A percentile compares a stretch with the other conserved stretches of the same genome.
phyloP scores from a whole-genome alignment of 2,113 vertebrate species.

The Cebus imitator region DNA sequence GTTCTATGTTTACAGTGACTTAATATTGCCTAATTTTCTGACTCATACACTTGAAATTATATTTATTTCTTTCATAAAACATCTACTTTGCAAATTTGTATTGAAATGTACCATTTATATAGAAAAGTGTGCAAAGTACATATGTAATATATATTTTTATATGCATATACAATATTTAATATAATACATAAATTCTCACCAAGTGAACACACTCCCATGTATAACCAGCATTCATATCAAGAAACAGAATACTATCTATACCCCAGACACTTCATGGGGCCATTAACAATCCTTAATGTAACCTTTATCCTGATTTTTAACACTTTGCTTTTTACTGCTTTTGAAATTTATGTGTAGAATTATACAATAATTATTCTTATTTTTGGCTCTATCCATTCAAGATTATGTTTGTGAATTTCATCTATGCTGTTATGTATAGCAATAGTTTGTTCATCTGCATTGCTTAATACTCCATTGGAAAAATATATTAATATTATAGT shows the following conservation, averaged over 20 bases:
- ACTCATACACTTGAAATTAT: slow-evolving; percentile 1
- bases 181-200: neutral
- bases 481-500: neutral
- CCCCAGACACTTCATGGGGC: neutral
- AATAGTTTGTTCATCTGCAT: neutral
- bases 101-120: neutral
- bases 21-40: slow-evolving; percentile 19
- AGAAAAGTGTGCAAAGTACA: neutral
- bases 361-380: neutral
- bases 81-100: neutral
- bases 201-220: neutral
- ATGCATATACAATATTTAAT: neutral
- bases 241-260: neutral
- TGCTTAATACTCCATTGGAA: neutral
- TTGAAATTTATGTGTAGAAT: neutral
- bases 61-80: slow-evolving; percentile 17
- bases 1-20: neutral
- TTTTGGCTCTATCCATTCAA: neutral
- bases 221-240: neutral
- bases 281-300: neutral
- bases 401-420: neutral
- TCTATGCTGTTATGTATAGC: neutral
- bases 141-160: neutral
- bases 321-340: neutral
- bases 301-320: slow-evolving; percentile 1